phyloP scores from a whole-genome alignment of 2,888 invertebrate species.

The Cremastinae sp. region DNA sequence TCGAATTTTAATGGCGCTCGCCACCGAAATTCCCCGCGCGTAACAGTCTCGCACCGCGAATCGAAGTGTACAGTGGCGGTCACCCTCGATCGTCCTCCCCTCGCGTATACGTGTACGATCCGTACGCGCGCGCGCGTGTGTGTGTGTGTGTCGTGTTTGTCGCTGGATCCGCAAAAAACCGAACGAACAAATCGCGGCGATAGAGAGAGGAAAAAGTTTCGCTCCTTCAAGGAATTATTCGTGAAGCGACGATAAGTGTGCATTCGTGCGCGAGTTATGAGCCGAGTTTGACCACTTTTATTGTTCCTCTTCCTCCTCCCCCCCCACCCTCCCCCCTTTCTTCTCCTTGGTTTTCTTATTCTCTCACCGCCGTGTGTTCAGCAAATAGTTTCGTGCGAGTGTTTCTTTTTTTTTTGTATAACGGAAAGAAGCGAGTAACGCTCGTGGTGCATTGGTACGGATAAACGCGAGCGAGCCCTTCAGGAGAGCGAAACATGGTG shows the following conservation, averaged over 20 bases:
- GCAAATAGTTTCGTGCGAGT: conserved; percentile 38
- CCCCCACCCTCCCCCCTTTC: neutral
- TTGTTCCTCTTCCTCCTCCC: conserved; percentile 19
- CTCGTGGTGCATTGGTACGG: conserved; percentile 15
- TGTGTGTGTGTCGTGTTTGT: conserved; percentile 19
- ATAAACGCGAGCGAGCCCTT: conserved; percentile 27
- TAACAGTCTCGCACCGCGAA: conserved; percentile 74
- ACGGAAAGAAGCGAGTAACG: conserved; percentile 27
- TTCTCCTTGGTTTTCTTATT: neutral
- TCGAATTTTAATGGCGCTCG: conserved; percentile 78
- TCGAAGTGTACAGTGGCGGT: conserved; percentile 65
- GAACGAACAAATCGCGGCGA: conserved; percentile 43
- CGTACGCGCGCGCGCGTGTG: neutral
- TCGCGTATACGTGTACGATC: conserved; percentile 4
- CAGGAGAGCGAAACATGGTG: conserved; percentile 67
- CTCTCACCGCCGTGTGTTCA: conserved; percentile 3
- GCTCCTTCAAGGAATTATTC: conserved; percentile 20
- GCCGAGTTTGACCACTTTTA: conserved; percentile 21
- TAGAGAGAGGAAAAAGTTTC: neutral
- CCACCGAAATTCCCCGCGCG: conserved; percentile 70
- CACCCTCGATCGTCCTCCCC: conserved; percentile 30
- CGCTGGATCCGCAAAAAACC: conserved; percentile 20
- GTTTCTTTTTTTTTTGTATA: conserved; percentile 23
- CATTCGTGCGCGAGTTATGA: conserved; percentile 34
- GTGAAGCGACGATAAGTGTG: conserved; percentile 31